phyloP scores from a whole-genome alignment of 1,140 invertebrate species.

The Halictus rubicundus region DNA sequence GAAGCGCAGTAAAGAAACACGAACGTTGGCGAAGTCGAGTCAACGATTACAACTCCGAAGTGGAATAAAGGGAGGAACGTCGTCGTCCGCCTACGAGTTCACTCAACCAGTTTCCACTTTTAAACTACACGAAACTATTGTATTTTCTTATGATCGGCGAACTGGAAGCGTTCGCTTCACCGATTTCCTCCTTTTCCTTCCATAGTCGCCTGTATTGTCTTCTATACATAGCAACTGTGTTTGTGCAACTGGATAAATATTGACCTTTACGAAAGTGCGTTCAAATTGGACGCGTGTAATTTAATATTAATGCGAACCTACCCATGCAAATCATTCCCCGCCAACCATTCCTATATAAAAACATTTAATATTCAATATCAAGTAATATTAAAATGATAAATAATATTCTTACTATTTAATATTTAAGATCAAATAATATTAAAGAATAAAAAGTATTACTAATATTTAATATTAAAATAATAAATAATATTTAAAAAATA shows the following conservation, averaged over 20 bases:
- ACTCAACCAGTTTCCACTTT: constrained; percentile 62
- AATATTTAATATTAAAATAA: too few relatives aligned
- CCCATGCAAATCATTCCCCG: too few relatives aligned
- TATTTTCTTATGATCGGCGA: constrained; percentile 69
- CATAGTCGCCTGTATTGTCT: constrained; percentile 1
- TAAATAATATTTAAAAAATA: too few relatives aligned
- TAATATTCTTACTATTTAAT: too few relatives aligned
- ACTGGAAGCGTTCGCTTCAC: constrained; percentile 58
- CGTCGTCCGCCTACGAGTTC: constrained; percentile 34
- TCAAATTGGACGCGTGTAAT: too few relatives aligned
- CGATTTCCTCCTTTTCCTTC: constrained; percentile 50
- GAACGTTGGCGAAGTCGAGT: constrained; percentile 27
- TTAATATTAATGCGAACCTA: too few relatives aligned
- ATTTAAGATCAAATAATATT: too few relatives aligned
- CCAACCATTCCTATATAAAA: too few relatives aligned
- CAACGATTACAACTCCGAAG: constrained; percentile 52
- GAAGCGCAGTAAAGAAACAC: constrained; percentile 35
- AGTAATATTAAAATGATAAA: too few relatives aligned
- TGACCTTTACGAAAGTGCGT: background rate
- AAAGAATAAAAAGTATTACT: too few relatives aligned
- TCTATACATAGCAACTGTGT: background rate
- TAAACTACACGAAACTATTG: constrained; percentile 72
- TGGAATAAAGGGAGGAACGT: constrained; percentile 37
- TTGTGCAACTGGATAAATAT: constrained; percentile 12
- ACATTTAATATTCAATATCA: too few relatives aligned